These are phyloP conservation scores for Triplophysa bombifrons DNA, from an alignment of 2,797 vertebrate genomes.

Conservation along the genomic window DNA sequence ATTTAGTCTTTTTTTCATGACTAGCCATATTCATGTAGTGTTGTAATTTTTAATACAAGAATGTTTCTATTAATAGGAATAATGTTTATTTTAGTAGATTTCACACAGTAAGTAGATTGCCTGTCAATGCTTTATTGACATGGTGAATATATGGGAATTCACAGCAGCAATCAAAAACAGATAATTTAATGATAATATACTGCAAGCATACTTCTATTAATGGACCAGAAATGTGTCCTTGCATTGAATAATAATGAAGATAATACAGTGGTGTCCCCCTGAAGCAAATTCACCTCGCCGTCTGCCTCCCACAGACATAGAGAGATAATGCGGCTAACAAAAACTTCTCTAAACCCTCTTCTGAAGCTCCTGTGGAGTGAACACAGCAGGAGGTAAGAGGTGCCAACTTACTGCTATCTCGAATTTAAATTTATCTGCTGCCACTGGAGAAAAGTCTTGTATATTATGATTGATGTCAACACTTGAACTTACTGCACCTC, in stretches of 20 bases:
- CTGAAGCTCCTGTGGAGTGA: slow-evolving; percentile 9
- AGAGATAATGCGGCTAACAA: not conserved
- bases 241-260: slow-evolving; percentile 30
- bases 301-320: not conserved
- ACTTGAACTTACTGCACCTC: not conserved
- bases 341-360: not conserved
- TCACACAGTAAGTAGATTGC: not conserved
- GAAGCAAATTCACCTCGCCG: not conserved
- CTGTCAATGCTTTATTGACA: not conserved
- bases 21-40: no score
- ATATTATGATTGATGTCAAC: not conserved
- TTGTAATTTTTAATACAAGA: no score
- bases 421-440: not conserved
- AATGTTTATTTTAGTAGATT: not conserved
- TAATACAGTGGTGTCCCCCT: slow-evolving; percentile 18
- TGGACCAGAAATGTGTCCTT: not conserved
- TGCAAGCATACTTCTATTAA: not conserved
- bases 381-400: slow-evolving; percentile 25
- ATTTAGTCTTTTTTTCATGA: no score
- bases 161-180: not conserved
- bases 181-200: slow-evolving; percentile 8
- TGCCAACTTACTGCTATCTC: slow-evolving; percentile 20
- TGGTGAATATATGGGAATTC: not conserved
- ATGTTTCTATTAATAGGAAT: not conserved
- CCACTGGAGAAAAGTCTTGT: not conserved